phyloP scores from a whole-genome alignment of 2,888 invertebrate species.

The Penaeus monodon region DNA sequence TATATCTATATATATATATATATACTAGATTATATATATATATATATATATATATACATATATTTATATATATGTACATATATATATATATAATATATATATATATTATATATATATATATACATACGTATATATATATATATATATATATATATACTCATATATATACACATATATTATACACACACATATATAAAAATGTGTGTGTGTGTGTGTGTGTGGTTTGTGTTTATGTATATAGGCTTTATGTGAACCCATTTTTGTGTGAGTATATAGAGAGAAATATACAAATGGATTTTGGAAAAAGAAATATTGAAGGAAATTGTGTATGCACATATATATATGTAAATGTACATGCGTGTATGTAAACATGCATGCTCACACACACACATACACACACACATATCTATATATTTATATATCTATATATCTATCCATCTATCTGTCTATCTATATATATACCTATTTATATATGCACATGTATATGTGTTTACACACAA shows the following conservation, averaged over 20 bases:
- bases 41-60: neutral
- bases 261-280: too few species aligned
- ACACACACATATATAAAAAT: neutral
- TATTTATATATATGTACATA: neutral
- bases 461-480: neutral
- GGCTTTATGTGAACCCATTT: too few species aligned
- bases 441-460: neutral
- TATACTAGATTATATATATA: neutral
- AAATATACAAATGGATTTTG: too few species aligned
- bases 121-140: too few species aligned
- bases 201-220: too few species aligned
- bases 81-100: neutral
- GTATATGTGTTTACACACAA: too few species aligned
- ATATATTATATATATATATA: too few species aligned
- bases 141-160: too few species aligned
- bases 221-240: neutral
- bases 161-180: neutral
- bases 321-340: too few species aligned
- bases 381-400: neutral
- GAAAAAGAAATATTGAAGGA: too few species aligned
- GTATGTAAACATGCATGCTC: too few species aligned
- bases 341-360: too few species aligned
- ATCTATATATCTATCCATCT: neutral
- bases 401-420: neutral
- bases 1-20: neutral